Conservation (phyloP, 2,888 invertebrate species). For the Argyra leucocephala region DNA sequence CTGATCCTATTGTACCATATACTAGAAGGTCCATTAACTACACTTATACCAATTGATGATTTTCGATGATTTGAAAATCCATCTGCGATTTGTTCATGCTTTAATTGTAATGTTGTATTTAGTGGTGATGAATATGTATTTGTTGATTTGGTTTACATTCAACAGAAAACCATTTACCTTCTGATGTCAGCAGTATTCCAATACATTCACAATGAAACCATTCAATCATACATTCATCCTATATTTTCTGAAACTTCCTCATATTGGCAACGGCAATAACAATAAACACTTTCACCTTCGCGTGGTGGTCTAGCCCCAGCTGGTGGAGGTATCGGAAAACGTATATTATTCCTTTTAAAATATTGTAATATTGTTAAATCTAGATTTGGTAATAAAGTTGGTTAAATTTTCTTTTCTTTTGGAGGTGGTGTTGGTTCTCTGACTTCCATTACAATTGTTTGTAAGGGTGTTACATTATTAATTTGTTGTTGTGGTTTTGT, state of each 20-base stretch:
- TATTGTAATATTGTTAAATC: slow-evolving; percentile 39
- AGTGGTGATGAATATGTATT: background rate
- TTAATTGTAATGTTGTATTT: background rate
- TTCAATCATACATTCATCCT: slow-evolving; percentile 78
- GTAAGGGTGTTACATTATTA: slow-evolving; percentile 22
- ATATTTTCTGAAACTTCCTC: slow-evolving; percentile 92
- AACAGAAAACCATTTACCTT: slow-evolving; percentile 97
- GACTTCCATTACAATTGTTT: background rate
- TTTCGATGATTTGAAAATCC: background rate
- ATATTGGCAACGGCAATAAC: slow-evolving; percentile 83
- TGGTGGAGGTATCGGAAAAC: slow-evolving; percentile 40
- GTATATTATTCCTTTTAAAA: slow-evolving; percentile 41
- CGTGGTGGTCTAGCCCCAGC: slow-evolving; percentile 39
- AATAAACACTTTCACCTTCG: slow-evolving; percentile 67
- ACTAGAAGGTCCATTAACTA: background rate
- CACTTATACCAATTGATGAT: background rate
- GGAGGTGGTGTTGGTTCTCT: slow-evolving; percentile 32
- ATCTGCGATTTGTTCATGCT: background rate
- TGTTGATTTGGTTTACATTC: slow-evolving; percentile 61
- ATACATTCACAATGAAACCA: slow-evolving; percentile 99
- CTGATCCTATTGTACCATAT: background rate
- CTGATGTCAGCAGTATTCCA: slow-evolving; percentile 89
- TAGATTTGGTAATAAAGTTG: slow-evolving; percentile 40
- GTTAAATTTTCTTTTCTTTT: slow-evolving; percentile 37
- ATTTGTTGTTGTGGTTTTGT: background rate